Base-by-base conservation (phyloP, 2,888 invertebrate species). In the Trissolcus brochymenae region DNA sequence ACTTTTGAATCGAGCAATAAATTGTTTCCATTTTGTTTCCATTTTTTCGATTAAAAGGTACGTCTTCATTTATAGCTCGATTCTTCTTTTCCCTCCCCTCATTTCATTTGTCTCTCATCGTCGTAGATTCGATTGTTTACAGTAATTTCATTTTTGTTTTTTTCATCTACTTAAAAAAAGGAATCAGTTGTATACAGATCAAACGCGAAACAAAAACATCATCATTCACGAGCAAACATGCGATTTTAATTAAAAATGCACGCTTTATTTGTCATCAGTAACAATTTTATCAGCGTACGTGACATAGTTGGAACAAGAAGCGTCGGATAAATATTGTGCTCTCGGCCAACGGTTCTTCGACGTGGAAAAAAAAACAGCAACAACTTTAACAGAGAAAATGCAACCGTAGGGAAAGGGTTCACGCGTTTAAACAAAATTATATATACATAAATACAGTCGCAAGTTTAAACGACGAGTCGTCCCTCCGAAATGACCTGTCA, bases 271-370 rank as follows among this genome's bases (percentile, higher is more conserved):
- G 43, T 64, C 43, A 64, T 64, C 17, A 64, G 41, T 54, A 41
- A 64, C 53, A 54, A 46, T 64, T 64, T 64, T 54, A 64, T 54
- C 54, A 54, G 43, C 46, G 54, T 54, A 54, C 64, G 64, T 64
- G 64, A 64, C 54, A 29, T 54, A 25, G 4, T 43, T 54, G 21
- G 17, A 62, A 62, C 19, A 62, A 54, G 53, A 62, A 64, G 17
- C 49, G 29, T 51, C 9, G 40, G 11, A 41, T 40, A 51, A 61
- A 61, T 40, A 61, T 61, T 61, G 40, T 61, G 50, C 49, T 51
- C 51, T 43, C 60, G 13, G 19, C 14, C 14, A 29, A 19, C 51
- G 16, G 35, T 49, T 50, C 49, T 60, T 50, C 50, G 17, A 50
- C n/a, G 25, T 1, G 35, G 35, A 35, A 35, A 35, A 46, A 14